Evolutionary conservation across 2,888 invertebrate species (phyloP), one percentile per base, ranked within the genome.

Genomic region (Celastrina argiolus): DNA sequence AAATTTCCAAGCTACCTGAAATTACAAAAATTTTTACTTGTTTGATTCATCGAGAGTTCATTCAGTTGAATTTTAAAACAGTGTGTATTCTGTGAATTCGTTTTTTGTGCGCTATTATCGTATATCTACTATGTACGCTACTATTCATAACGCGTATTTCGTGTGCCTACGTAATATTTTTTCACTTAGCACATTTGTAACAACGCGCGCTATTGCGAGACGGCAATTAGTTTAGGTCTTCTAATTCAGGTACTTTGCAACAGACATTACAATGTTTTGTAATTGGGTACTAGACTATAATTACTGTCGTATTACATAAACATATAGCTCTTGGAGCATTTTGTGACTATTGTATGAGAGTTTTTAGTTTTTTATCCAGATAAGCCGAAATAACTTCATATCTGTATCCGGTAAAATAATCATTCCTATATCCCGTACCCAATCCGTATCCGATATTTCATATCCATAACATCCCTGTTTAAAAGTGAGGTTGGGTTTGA

Each of bases 151-250:
- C 16, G 6, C 22, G 51, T 10, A 26, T 26, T 26, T 22, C 12
- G 22, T 51, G 51, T 51, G n/a, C n/a, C n/a, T n/a, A 51, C 51
- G 22, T 51, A 51, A 51, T 51, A 51, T 51, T 51, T 51, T 51
- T 22, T 51, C 12, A 51, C 26, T 51, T 51, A 51, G 51, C 22
- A 51, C 51, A 51, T 6, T 51, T 26, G 51, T 51, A 51, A 51
- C 3, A 51, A 12, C 51, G 12, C 45, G 45, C 6, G 42, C 22
- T 4, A 26, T 51, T 51, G 51, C 51, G 1, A 51, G 1, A 51
- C 51, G 22, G 51, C 51, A 26, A 51, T 22, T 51, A 22, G 5
- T 51, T 26, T 51, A 12, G 22, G 22, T 51, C 51, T 51, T 51
- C 51, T 51, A 26, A 51, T 51, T 51, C 51, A 22, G 51, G 10